Conservation (phyloP, 2,797 vertebrate genomes). For the Acanthurus lineatus region DNA sequence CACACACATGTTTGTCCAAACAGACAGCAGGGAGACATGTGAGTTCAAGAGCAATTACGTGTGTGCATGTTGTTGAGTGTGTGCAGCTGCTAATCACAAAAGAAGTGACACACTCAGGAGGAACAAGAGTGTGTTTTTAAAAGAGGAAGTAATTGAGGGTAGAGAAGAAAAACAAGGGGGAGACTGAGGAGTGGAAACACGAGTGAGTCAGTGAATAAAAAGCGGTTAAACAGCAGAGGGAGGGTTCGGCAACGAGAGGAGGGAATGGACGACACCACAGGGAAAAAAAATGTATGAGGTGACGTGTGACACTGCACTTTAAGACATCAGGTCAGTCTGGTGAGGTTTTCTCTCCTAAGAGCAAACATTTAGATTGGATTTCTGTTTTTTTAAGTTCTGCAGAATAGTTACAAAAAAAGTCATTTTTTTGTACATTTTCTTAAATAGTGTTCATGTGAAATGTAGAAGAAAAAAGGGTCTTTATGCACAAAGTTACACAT, state of each 20-base stretch:
- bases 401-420: too few relatives aligned
- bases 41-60: conserved; percentile 34
- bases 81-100: conserved; percentile 64
- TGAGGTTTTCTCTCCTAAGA: conserved; percentile 9
- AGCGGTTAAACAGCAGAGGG: neutral
- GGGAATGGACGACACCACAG: conserved; percentile 10
- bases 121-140: conserved; percentile 22
- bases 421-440: too few relatives aligned
- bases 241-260: conserved; percentile 22
- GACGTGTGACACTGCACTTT: conserved; percentile 11
- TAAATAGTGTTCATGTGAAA: too few relatives aligned
- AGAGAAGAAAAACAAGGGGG: conserved; percentile 36
- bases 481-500: too few relatives aligned
- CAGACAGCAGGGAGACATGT: conserved; percentile 23
- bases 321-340: conserved; percentile 2
- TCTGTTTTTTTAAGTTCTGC: too few relatives aligned
- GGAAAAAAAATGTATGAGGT: conserved; percentile 53
- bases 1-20: conserved; percentile 26
- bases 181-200: conserved; percentile 54
- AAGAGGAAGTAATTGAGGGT: conserved; percentile 33
- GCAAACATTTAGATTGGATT: too few relatives aligned
- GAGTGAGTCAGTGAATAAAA: conserved; percentile 68
- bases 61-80: conserved; percentile 11
- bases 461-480: too few relatives aligned
- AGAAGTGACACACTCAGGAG: conserved; percentile 29